Base-by-base conservation (phyloP, 2,888 invertebrate genomes). In the Timandra comae region DNA sequence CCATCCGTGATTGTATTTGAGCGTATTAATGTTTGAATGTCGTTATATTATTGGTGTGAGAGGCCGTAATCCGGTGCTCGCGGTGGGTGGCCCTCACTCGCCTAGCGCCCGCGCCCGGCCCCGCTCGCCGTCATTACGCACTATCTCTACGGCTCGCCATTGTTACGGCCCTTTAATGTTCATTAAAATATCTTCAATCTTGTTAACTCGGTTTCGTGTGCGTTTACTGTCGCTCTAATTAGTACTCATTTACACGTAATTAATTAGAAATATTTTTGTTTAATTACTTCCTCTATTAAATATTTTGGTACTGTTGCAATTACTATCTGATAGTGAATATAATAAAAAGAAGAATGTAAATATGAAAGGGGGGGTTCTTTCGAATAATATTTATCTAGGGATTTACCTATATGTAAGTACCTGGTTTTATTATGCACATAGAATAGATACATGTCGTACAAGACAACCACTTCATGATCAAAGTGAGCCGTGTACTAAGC, bases 1-100 rank as follows among this genome's bases (percentile, higher is more conserved):
- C 79, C 78, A 82, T 82, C 80, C 82, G 74, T 80, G 82, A 82
- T 82, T 82, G 82, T 82, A 73, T 81, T 81, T 77, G 67, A 72
- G 74, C 73, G 78, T 78, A 82, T 84, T 82, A 82, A 84, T 84
- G 80, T 78, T 84, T 81, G 82, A 81, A 81, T 80, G 81, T 80
- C 80, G 82, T 80, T 81, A 82, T 82, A 78, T 75, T 81, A 82
- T 76, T 79, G 75, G 72, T 63, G 59, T 65, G 52, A 63, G 65
- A 60, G 62, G 57, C 59, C 58, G 72, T 82, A 79, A 81, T 78
- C 76, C 78, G 74, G 77, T 81, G 77, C n/a, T n/a, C n/a, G n/a
- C n/a, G n/a, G n/a, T 69, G 68, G 70, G 67, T 63, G 55, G 68
- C 66, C 21, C 3, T 7, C 11, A 11, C 10, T 7, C 22, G 16